These are phyloP conservation scores for human DNA, from an alignment of 2,113 vertebrate species.

Conservation along the genomic window GRCh38 chr18:24128501-24129000, in stretches of 20 bases:
- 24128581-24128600: not conserved
- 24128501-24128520: not conserved
- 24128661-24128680: not conserved
- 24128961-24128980: constrained; percentile 94
- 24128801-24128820: not conserved
- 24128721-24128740: not conserved
- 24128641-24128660: not conserved
- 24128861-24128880: constrained; percentile 46
- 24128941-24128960: constrained; percentile 97
- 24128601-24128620: fast-evolving
- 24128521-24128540: not conserved
- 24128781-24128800: not conserved
- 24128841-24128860: not conserved
- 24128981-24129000: constrained; percentile 85
- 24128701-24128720: not conserved
- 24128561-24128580: not conserved
- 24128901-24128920: constrained; percentile 89
- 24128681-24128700: not conserved
- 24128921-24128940: constrained; percentile 96
- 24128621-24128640: not conserved
- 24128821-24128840: not conserved
- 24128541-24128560: not conserved
- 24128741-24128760: not conserved
- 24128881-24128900: constrained; percentile 94
- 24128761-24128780: not conserved